Percentiles rank a stretch among this genome's conserved stretches.
phyloP scores from a whole-genome alignment of 1,140 invertebrate genomes.

The Bombus haemorrhoidalis region DNA sequence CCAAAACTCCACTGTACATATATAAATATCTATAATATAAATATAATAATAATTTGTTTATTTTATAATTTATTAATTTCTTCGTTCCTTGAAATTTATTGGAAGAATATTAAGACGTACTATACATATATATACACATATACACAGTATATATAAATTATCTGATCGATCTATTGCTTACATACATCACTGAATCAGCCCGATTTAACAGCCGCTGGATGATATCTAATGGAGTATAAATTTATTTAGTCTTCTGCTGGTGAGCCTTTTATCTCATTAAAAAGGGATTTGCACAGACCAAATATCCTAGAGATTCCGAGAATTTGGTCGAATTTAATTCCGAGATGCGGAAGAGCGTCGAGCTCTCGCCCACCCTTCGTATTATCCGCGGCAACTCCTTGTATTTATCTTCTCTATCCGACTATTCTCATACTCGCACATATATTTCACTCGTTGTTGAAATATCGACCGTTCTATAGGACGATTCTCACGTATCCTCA shows the following conservation, averaged over 20 bases:
- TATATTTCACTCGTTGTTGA: conserved; percentile 33
- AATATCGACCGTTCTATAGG: conserved; percentile 38
- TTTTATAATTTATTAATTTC: not conserved
- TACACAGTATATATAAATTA: not conserved
- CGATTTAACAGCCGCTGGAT: conserved; percentile 52
- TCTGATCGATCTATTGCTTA: conserved; percentile 24
- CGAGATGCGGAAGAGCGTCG: conserved; percentile 27
- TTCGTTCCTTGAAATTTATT: not conserved
- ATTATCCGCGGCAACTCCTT: conserved; percentile 63
- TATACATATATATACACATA: no score
- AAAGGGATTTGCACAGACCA: conserved; percentile 60
- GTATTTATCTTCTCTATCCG: conserved; percentile 64
- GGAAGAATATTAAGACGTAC: not conserved
- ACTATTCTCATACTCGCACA: conserved; percentile 34
- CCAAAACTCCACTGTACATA: no score
- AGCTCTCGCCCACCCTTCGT: conserved; percentile 27
- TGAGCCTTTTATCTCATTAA: conserved; percentile 64
- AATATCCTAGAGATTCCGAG: conserved; percentile 58
- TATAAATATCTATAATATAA: not conserved
- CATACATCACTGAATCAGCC: conserved; percentile 17
- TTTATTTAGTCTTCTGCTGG: conserved; percentile 45
- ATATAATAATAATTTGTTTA: not conserved
- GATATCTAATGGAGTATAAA: conserved; percentile 57
- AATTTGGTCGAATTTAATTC: conserved; percentile 65
- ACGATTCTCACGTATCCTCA: conserved; percentile 36